Base-by-base conservation (phyloP, 1,140 invertebrate species). In the Drosophila tani region DNA sequence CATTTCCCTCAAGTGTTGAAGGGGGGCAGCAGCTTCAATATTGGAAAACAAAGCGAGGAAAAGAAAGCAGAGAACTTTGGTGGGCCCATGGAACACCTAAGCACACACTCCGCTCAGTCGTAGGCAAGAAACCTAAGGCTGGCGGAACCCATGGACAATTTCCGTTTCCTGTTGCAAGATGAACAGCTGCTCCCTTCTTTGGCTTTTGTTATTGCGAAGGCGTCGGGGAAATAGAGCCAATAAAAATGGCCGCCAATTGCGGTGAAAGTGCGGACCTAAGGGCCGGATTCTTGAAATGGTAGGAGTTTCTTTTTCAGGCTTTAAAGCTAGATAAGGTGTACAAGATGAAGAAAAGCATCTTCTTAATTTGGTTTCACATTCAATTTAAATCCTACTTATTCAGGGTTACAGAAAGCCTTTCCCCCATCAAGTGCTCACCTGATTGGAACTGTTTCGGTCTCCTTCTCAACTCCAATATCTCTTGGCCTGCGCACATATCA, bases 141-240 rank as follows among this genome's bases (percentile, higher is more conserved):
- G 73, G 67, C 81, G 73, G 77, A 68, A 69, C 29, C 76, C 51
- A 90, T 70, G 73, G 85, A 79, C 86, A 82, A 90, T 90, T 90
- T 88, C 86, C 85, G 85, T 82, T 90, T 88, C 85, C 81, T 75
- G 84, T 88, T 86, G 84, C 70, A 70, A 75, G 68, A 68, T 75
- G 84, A 84, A 88, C 81, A 84, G 77, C 82, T 85, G 78, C 49
- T 59, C 17, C 45, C 50, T 59, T 63, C 32, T 45, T 40, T 43
- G 41, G 43, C n/a, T 47, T 59, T 40, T 46, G 50, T 63, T 67
- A 63, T 53, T 73, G 11, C 57, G 5, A 51, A 49, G 84, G 63
- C 58, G 66, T 60, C 43, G 75, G 49, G 57, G 51, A 84, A 83
- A 88, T 84, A 65, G 68, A 46, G 63, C 68, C 69, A 81, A 90